Evolutionary conservation across 2,888 invertebrate genomes (phyloP), one percentile per base, ranked within the genome.

Genomic region (Hyposoter dolosus): DNA sequence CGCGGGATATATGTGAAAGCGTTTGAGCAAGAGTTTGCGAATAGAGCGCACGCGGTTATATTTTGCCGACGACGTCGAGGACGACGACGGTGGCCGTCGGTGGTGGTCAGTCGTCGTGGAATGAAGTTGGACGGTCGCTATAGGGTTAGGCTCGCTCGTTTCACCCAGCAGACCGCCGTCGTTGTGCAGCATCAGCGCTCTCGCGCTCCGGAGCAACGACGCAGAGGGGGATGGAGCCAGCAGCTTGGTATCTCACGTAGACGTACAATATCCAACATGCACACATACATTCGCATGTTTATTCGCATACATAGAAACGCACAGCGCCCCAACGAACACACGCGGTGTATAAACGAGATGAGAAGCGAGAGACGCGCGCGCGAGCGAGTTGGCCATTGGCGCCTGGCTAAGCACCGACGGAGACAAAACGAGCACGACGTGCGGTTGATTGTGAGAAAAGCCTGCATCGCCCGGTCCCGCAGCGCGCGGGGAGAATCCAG

Each of bases 61-160:
- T 60, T 71, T 78, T 56, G 84, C 43, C 87, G 83, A 81, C 80
- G 82, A 78, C 89, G 91, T 90, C 91, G 91, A 89, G 90, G 90
- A 89, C 90, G 90, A 88, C 91, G 90, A 87, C 89, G 91, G 91
- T 92, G 91, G 93, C 93, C 93, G 93, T 92, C 93, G 93, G 93
- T 93, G 93, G 92, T 94, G 94, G 94, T 94, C 93, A 93, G 93
- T 93, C 92, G 92, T 93, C 93, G 93, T 93, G 93, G 94, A 94
- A 94, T 93, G 93, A 93, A 93, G 94, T 93, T 93, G 89, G 91
- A 80, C 90, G 88, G 85, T 50, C 17, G 9, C 15, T 90, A 90
- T 90, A 90, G 93, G 93, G 93, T 93, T 93, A 93, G 93, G 93
- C 93, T 93, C 92, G 94, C 93, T 93, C 91, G 89, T 90, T 87